Base-by-base conservation (phyloP, 2,888 invertebrate species). In the Hesperia comma region DNA sequence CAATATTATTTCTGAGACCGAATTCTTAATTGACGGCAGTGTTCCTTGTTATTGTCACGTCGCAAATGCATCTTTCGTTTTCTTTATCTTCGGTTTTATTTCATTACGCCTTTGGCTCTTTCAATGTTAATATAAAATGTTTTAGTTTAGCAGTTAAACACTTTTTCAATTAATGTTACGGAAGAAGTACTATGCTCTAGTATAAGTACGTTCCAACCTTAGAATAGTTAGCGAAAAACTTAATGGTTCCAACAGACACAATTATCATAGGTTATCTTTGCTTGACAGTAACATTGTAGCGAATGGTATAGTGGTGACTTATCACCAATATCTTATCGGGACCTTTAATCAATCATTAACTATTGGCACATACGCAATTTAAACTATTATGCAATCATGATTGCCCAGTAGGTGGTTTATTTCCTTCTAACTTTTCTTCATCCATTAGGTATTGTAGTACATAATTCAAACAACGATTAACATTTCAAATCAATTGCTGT, bases 401-500 rank as follows among this genome's bases (percentile, higher is more conserved):
- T 21, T 51, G 51, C 32, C 32, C 32, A 15, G 1, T n/a, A 19
- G 19, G 49, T 6, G 49, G 49, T 43, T 2, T 32, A n/a, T 53
- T 53, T 53, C 53, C 53, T 53, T 26, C n/a, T 17, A 53, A 32
- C 7, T 26, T 53, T 53, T 53, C 53, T 53, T 53, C 32, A 32
- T 32, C 32, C 26, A 32, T 41, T 54, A 21, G 21, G 21, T 57
- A 40, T 53, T 53, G n/a, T n/a, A 53, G 53, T 46, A 57, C 56
- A 56, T 37, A 57, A 37, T 37, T 6, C 46, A 63, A 26, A 57
- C 33, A 55, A 10, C 37, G 37, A 56, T 57, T 57, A 63, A 63
- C 56, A 63, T 63, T 57, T 57, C 33, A 57, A 57, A 55, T 62
- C 26, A 53, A 63, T n/a, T 15, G 46, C 8, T 21, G 43, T 17